These are phyloP conservation scores for Sebastes elongatus DNA, from an alignment of 2,797 vertebrate genomes.

Conservation along the genomic window DNA sequence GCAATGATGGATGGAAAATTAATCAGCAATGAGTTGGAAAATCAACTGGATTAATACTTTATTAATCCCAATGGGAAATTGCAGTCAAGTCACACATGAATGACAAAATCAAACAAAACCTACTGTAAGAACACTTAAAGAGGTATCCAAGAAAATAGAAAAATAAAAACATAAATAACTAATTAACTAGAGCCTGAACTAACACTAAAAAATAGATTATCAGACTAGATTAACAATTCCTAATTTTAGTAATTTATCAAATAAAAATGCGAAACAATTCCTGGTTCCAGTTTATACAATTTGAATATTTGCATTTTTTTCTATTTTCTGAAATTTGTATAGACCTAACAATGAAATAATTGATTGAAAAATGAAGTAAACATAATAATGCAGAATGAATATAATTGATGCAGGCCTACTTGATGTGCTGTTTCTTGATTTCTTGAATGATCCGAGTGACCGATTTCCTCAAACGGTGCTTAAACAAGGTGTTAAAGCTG, in stretches of 20 bases:
- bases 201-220: neutral
- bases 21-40: neutral
- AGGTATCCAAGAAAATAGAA: neutral
- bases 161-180: neutral
- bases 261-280: neutral
- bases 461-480: too few species aligned
- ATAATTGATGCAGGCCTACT: neutral
- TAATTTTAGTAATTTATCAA: too few species aligned
- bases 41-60: neutral
- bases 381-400: neutral
- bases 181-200: neutral
- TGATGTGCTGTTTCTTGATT: too few species aligned
- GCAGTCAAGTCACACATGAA: neutral
- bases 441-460: too few species aligned
- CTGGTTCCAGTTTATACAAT: neutral
- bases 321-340: neutral
- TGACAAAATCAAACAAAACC: neutral
- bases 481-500: too few species aligned
- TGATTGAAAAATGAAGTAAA: neutral
- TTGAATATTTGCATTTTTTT: neutral
- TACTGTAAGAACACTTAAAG: neutral
- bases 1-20: neutral
- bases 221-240: neutral
- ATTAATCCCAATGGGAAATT: neutral
- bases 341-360: rapidly evolving